Evolutionary conservation across 2,888 invertebrate genomes (phyloP), one percentile per base, ranked within the genome.

Genomic region (Orchesella flavescens): DNA sequence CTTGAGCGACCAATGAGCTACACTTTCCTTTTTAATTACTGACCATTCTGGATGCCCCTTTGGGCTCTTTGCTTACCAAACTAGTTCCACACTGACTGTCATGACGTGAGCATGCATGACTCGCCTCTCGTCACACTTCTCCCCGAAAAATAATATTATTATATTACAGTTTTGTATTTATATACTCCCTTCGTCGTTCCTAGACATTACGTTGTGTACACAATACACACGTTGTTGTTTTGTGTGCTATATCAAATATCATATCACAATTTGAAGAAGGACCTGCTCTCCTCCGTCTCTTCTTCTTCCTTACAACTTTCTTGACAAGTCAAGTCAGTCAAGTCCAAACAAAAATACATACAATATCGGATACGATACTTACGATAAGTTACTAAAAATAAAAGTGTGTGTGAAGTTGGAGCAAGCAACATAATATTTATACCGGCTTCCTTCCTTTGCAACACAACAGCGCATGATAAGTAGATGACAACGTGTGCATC

Each of bases 21-120:
- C 86, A 86, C 87, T 87, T 87, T 86, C 87, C 87, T 87, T 87
- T 87, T 87, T 87, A 87, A 87, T 87, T 87, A 87, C 87, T 87
- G 87, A 87, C 87, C 87, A 87, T 84, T 87, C 87, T 87, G 85
- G 85, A 86, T 86, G 86, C 85, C 85, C 85, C 86, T 84, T 84
- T 77, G 80, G 84, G 86, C 84, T 80, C 74, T 69, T 53, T 80
- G 73, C 79, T 34, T 61, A 79, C 72, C 83, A 82, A 68, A 78
- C 85, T 85, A 87, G 87, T 87, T 87, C 83, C 84, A 86, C 86
- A 84, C 85, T 84, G 86, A 84, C 87, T 83, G 83, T 86, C 84
- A 73, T 65, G 80, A 84, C 83, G 86, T 80, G 86, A 86, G 86
- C 86, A 86, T 71, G 72, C 55, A 46, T 68, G 69, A 61, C 81